These are phyloP conservation scores for Peromyscus aztecus DNA, from an alignment of 2,797 vertebrate genomes.

Conservation along the genomic window DNA sequence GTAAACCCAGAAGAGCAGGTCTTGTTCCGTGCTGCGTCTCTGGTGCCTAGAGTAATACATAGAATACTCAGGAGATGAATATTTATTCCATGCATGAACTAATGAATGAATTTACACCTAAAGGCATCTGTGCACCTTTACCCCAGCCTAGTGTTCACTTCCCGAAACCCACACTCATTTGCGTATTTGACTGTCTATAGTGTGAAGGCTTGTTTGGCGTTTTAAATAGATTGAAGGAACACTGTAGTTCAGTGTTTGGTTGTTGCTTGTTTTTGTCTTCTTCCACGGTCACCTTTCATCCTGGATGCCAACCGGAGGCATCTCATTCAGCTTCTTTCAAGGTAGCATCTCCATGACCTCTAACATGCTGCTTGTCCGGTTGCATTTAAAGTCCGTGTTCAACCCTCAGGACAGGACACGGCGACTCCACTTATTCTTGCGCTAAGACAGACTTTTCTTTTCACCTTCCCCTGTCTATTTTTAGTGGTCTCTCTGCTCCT, in stretches of 20 bases:
- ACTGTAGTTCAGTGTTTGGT: neutral
- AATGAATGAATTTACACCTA: neutral
- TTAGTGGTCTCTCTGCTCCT: neutral
- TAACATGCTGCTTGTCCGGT: neutral
- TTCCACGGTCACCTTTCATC: neutral
- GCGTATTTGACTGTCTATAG: neutral
- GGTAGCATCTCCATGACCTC: neutral
- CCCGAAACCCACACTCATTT: neutral
- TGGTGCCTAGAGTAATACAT: neutral
- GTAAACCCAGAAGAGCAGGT: neutral
- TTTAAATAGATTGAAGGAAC: neutral
- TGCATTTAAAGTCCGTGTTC: neutral
- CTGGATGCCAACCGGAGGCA: neutral
- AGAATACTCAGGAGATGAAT: neutral
- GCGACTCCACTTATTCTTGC: neutral
- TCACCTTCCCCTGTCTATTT: neutral
- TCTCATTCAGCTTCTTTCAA: constrained; percentile 1
- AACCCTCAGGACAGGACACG: neutral
- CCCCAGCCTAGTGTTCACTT: neutral
- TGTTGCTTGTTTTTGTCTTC: neutral
- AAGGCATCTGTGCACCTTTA: neutral
- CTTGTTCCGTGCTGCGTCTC: neutral
- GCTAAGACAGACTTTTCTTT: neutral
- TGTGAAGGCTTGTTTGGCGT: neutral
- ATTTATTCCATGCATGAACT: neutral